Base-by-base conservation (phyloP, 2,797 vertebrate species). In the Gymnoscopelus microlampas region DNA sequence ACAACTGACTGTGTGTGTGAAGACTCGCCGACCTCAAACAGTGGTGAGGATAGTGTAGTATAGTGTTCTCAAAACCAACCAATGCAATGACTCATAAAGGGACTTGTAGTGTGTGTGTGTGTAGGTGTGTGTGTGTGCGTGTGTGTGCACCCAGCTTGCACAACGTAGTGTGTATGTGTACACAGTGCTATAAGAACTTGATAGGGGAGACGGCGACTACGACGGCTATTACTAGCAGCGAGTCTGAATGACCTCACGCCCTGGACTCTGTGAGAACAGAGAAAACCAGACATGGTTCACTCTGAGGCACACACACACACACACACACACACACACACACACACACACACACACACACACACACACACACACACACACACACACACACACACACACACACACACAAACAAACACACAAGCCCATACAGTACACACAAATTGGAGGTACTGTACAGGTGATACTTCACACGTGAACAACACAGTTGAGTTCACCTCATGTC, bases 61-160 rank as follows among this genome's bases (percentile, higher is more conserved):
- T 58, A 74, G 54, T 71, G 68, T 61, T 80, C 64, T 87, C 63
- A 82, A 80, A 81, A 82, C 58, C 24, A 81, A 82, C 58, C 24
- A 60, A 72, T 56, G 66, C 57, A 73, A 70, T 89, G 86, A 90
- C 80, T 88, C 85, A 89, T 63, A 82, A 73, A 84, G 76, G 29
- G 56, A 74, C 26, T 66, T 3, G 0, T 49, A 69, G 79, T 85
- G 78, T 29, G 26, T 29, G 26, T 26, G 26, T 29, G 26, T 29
- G 26, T 29, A 19, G 19, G 26, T 29, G 26, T 26, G 26, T 26
- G 26, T 26, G 26, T 26, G 26, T 29, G 26, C 26, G 26, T 29
- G 26, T 4, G 26, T 29, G 26, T 29, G 26, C 3, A 29, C 26
- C 2, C 26, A 4, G 26, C 19, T 29, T 29, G 26, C 26, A 3